phyloP scores from a whole-genome alignment of 92 coral and sea anemone species.

The Epizoanthus stellaris region DNA sequence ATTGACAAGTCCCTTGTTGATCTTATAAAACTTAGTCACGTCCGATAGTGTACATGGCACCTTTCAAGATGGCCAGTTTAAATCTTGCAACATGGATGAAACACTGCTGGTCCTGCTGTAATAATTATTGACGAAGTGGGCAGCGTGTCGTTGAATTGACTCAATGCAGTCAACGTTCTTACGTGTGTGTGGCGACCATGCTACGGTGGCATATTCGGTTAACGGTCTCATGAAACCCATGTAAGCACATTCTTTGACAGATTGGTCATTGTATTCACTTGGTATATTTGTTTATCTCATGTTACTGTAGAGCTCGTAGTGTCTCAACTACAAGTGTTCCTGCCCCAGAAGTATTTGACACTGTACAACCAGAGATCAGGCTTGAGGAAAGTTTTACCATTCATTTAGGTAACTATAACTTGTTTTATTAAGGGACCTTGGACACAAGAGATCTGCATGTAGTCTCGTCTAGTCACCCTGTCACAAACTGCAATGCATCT shows the following conservation, averaged over 20 bases:
- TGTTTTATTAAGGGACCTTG: background rate
- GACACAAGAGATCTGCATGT: background rate
- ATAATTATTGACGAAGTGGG: too few species aligned
- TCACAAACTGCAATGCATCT: background rate
- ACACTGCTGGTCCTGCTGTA: too few species aligned
- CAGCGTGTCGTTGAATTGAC: too few species aligned
- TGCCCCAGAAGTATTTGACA: conserved; percentile 67
- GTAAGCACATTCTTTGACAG: background rate
- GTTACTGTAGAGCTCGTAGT: conserved; percentile 68
- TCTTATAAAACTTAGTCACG: too few species aligned
- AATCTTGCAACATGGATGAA: too few species aligned
- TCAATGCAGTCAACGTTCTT: too few species aligned
- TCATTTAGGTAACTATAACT: conserved; percentile 76
- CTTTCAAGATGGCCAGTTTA: too few species aligned
- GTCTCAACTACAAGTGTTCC: conserved; percentile 81
- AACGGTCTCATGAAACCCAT: too few species aligned
- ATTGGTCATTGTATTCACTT: background rate
- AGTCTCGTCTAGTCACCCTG: background rate
- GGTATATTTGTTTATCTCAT: background rate
- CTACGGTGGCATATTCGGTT: too few species aligned
- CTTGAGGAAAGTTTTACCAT: conserved; percentile 97
- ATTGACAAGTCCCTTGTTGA: too few species aligned
- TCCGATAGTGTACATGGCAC: too few species aligned
- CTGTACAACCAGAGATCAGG: conserved; percentile 67
- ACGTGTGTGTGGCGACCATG: too few species aligned